Evolutionary conservation across 1,140 invertebrate species (phyloP), one percentile per base, ranked within the genome.

Genomic region (Nixonia krombeini): DNA sequence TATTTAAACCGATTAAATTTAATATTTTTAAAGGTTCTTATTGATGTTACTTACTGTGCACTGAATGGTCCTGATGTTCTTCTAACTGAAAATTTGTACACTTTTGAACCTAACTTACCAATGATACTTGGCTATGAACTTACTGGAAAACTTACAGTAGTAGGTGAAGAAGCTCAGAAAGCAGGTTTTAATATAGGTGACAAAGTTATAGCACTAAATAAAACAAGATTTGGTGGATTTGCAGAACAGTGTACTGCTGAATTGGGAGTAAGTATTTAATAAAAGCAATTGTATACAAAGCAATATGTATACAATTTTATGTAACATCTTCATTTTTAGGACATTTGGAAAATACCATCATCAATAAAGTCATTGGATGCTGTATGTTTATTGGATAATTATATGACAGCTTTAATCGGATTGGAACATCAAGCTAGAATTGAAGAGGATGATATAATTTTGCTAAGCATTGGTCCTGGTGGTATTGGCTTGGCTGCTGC

Each of bases 41-140:
- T 91, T 15, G 82, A 86, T 49, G 86, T 90, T 7, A 80, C 87
- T 59, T 86, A 84, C 40, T 88, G 88, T 72, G 86, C 88, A 10
- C 76, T 90, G n/a, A 90, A 90, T 77, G 85, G 85, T 45, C 81
- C 87, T 2, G 89, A 91, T 77, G 73, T 86, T 23, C 73, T 88
- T 12, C 74, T 87, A 38, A 80, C 75, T 53, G 71, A 82, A 63
- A 88, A 88, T 49, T 72, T 81, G 29, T 86, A 88, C 62, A 82
- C 85, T 38, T 72, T 72, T 1, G 73, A 85, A 57, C 78, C 83
- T 4, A 75, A 72, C 26, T 75, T 87, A 44, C 89, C 89, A 13
- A 83, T 85, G 66, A 73, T 87, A 10, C 85, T 88, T 16, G 89
- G 89, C 8, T 88, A 87, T 79, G 89, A 90, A 74, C 42, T 89